phyloP scores from a whole-genome alignment of 2,888 invertebrate species.

The Synergus japonicus region DNA sequence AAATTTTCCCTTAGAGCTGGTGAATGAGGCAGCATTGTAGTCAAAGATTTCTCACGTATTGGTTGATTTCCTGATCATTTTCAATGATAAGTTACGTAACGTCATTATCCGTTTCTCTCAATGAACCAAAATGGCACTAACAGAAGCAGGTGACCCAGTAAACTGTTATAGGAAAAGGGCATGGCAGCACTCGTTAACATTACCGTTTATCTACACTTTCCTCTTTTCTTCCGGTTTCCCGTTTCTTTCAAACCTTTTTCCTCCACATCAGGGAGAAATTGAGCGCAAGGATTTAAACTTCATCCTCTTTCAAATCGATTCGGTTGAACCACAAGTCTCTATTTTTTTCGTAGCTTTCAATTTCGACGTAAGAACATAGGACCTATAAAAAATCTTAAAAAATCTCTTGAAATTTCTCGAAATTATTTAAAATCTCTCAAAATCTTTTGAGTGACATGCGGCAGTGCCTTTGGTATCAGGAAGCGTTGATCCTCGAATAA shows the following conservation, averaged over 20 bases:
- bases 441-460: too few species aligned
- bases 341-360: background rate
- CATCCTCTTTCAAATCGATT: background rate
- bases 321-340: background rate
- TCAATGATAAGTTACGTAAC: slow-evolving; percentile 56
- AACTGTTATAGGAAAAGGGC: slow-evolving; percentile 56
- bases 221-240: background rate
- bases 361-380: background rate
- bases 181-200: slow-evolving; percentile 44
- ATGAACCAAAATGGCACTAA: background rate
- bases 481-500: background rate
- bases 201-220: background rate
- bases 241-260: background rate
- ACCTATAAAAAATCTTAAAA: too few species aligned
- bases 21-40: slow-evolving; percentile 35
- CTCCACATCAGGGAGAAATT: background rate
- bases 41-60: slow-evolving; percentile 54
- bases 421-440: too few species aligned
- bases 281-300: background rate
- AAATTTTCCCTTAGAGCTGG: background rate
- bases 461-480: background rate
- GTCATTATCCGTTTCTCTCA: slow-evolving; percentile 51
- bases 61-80: slow-evolving; percentile 54
- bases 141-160: slow-evolving; percentile 50
- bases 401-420: too few species aligned